These are phyloP conservation scores for Melipona bicolor DNA, from an alignment of 2,888 invertebrate species.

Conservation along the genomic window DNA sequence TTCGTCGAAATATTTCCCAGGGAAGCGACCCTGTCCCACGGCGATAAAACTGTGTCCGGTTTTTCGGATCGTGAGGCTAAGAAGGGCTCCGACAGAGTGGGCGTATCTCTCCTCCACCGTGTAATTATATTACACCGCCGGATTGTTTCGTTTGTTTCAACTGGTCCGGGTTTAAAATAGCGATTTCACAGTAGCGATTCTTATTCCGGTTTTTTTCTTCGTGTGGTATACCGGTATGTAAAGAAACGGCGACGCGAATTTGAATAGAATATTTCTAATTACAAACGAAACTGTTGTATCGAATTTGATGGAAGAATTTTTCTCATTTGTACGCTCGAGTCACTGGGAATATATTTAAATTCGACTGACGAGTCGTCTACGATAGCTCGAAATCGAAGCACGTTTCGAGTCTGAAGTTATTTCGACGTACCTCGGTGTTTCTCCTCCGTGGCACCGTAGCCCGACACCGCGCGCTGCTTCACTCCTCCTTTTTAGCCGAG, in stretches of 20 bases:
- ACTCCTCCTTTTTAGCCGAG: constrained; percentile 56
- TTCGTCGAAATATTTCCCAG: neutral
- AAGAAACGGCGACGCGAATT: neutral
- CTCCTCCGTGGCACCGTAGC: neutral
- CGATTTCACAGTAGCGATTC: neutral
- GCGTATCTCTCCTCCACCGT: constrained; percentile 19
- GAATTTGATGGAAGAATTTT: too few species aligned
- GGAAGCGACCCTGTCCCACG: neutral
- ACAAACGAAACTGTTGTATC: too few species aligned
- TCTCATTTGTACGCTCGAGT: too few species aligned
- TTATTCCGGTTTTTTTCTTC: neutral
- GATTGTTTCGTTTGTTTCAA: constrained; percentile 22
- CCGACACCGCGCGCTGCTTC: constrained; percentile 41
- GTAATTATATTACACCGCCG: constrained; percentile 36
- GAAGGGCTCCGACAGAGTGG: neutral
- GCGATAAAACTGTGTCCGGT: constrained; percentile 13
- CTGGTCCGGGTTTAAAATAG: neutral
- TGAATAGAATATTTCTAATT: too few species aligned
- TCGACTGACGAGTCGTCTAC: too few species aligned
- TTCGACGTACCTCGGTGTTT: neutral
- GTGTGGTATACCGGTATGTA: neutral
- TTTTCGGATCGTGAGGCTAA: neutral
- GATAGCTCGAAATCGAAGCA: neutral
- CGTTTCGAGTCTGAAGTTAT: neutral
- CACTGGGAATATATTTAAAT: neutral